Base-by-base conservation (phyloP, 2,113 vertebrate species). In the human (Homo sapiens) region DNA sequence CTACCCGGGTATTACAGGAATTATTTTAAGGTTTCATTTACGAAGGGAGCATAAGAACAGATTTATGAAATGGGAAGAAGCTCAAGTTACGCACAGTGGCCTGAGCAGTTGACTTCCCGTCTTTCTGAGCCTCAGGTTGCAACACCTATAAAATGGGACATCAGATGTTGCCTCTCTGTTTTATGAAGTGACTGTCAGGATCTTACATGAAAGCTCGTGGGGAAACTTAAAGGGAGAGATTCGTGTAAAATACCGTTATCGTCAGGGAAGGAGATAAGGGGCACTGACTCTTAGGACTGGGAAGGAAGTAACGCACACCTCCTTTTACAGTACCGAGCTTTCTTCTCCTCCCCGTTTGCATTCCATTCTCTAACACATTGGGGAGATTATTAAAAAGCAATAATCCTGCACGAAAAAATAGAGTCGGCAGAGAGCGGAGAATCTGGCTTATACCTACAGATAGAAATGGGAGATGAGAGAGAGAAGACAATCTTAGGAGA, bases 241-340 rank as follows among this genome's bases (percentile, higher is more conserved):
- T 40, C 61, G 7, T 0, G 38, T 45, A 27, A 40, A 73, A 32
- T 8, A 38, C 7, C 27, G 52, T 23, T 45, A 5, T 0, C 22
- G 23, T 52, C 1, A 1, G n/a, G 52, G 22, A 12, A 0, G 22
- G 17, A 68, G 72, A 13, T 27, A 6, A 23, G 3, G 11, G 5
- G 27, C 22, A 5, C 23, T 4, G 0, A 59, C 32, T 30, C 14
- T 4, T 18, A 9, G 25, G 16, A 0, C 5, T 4, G 22, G 78
- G 16, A 66, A 73, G 45, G 38, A 64, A 1, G 20, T 4, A 5
- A 7, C 6, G 32, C 13, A 5, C 4, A 27, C 1, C 6, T 30
- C 85, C 30, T 40, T 8, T 30, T 3, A 14, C 2, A 4, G 1
- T 0, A 7, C 12, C 2, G 22, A 20, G 5, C 30, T 10, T 68